Percentiles rank a stretch among this genome's conserved stretches.
These are phyloP conservation scores for Uloborus plumipes DNA, from an alignment of 2,888 invertebrate genomes.

Conservation along the genomic window DNA sequence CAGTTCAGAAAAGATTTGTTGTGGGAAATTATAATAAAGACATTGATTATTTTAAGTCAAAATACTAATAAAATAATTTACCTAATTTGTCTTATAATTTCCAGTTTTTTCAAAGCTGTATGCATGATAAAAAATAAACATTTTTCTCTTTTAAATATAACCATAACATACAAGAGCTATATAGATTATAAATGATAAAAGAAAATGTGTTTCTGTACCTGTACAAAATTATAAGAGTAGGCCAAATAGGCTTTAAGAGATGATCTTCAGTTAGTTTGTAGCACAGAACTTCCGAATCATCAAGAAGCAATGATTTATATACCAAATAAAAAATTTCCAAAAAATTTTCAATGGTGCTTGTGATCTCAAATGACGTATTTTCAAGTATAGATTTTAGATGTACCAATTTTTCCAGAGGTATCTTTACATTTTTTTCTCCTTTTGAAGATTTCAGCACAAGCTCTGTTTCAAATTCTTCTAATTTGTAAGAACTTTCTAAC, in stretches of 20 bases:
- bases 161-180: no score
- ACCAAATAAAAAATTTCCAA: constrained; percentile 43
- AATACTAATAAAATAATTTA: no score
- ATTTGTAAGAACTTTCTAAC: background rate
- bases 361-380: constrained; percentile 26
- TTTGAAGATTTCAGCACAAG: constrained; percentile 11
- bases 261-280: constrained; percentile 37
- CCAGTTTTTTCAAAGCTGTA: background rate
- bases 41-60: no score
- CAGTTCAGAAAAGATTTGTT: no score
- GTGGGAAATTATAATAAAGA: no score
- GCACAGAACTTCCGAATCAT: constrained; percentile 45
- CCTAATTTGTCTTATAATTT: no score
- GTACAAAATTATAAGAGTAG: constrained; percentile 19
- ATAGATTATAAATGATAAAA: background rate
- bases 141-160: no score
- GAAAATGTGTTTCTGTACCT: constrained; percentile 22
- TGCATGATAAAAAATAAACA: background rate
- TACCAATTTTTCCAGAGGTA: constrained; percentile 6
- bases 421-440: background rate
- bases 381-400: constrained; percentile 1
- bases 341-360: constrained; percentile 21
- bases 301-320: constrained; percentile 40
- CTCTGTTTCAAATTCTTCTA: constrained; percentile 20
- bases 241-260: constrained; percentile 41